Evolutionary conservation across 2,888 invertebrate species (phyloP).

Genomic region (Gonocerus acuteangulatus): DNA sequence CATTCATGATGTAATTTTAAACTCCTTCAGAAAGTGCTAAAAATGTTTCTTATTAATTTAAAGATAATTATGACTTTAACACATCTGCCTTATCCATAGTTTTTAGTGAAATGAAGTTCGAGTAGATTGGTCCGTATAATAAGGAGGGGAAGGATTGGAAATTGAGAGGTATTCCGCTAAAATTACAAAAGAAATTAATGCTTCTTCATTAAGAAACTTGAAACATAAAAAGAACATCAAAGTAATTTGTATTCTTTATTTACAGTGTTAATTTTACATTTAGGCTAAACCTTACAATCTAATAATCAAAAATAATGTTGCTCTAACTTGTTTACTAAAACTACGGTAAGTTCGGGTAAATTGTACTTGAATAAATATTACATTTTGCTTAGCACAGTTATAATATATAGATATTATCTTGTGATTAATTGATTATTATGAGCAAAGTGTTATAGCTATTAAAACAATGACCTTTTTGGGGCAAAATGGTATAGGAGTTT

Average conservation of each 20-base stretch:
- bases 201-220: no score
- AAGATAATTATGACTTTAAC: no score
- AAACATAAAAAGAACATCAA: background rate
- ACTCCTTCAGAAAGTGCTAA: no score
- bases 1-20: no score
- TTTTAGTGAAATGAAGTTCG: no score
- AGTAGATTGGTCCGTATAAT: no score
- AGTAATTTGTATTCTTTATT: conserved; percentile 12
- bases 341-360: conserved; percentile 20
- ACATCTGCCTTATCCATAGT: no score
- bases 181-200: no score
- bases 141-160: no score
- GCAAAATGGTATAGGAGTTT: no score
- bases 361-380: conserved; percentile 18
- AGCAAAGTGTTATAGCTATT: conserved; percentile 22
- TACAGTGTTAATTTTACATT: conserved; percentile 26
- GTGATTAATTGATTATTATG: conserved; percentile 18
- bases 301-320: conserved; percentile 17
- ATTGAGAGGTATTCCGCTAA: no score
- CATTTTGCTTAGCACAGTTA: conserved; percentile 10
- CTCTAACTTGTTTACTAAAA: conserved; percentile 13
- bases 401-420: conserved; percentile 6
- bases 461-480: background rate
- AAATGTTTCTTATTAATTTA: no score
- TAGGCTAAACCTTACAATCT: conserved; percentile 8